Conservation (phyloP, 2,113 vertebrate species). For the Sinocyclocheilus anophthalmus region DNA sequence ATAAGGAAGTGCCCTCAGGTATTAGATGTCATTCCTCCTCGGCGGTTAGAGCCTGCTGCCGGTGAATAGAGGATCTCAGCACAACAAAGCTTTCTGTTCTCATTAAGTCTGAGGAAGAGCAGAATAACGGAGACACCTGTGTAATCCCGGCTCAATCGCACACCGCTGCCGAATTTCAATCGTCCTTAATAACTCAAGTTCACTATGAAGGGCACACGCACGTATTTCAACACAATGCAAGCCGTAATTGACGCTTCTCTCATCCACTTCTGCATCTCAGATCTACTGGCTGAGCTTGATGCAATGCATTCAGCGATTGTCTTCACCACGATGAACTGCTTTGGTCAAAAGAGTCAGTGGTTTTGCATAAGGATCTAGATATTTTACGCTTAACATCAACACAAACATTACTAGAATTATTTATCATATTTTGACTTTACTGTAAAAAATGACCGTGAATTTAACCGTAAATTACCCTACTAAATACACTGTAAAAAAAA, state of each 20-base stretch:
- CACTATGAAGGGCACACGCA: slow-evolving; percentile 69
- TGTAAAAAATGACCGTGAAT: too few relatives aligned
- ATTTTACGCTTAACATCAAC: too few relatives aligned
- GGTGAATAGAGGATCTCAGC: slow-evolving; percentile 68
- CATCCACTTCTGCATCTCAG: not conserved
- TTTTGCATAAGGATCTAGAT: too few relatives aligned
- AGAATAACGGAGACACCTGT: slow-evolving; percentile 73
- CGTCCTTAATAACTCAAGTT: slow-evolving; percentile 75
- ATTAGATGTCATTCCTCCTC: slow-evolving; percentile 89
- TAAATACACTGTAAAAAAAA: too few relatives aligned
- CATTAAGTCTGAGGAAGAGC: slow-evolving; percentile 71
- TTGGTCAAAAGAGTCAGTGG: too few relatives aligned
- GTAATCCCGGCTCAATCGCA: slow-evolving; percentile 77
- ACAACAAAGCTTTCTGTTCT: slow-evolving; percentile 75
- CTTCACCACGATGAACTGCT: too few relatives aligned
- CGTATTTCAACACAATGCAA: not conserved
- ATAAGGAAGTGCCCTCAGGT: slow-evolving; percentile 88
- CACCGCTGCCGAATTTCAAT: slow-evolving; percentile 77
- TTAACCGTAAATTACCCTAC: too few relatives aligned
- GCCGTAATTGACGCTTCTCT: too few relatives aligned
- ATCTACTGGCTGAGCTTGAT: not conserved
- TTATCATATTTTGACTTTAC: too few relatives aligned
- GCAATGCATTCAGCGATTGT: not conserved
- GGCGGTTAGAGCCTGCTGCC: slow-evolving; percentile 60
- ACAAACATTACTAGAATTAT: too few relatives aligned